These are phyloP conservation scores for Drosophila pruinosa DNA, from an alignment of 1,140 invertebrate species.

Conservation along the genomic window DNA sequence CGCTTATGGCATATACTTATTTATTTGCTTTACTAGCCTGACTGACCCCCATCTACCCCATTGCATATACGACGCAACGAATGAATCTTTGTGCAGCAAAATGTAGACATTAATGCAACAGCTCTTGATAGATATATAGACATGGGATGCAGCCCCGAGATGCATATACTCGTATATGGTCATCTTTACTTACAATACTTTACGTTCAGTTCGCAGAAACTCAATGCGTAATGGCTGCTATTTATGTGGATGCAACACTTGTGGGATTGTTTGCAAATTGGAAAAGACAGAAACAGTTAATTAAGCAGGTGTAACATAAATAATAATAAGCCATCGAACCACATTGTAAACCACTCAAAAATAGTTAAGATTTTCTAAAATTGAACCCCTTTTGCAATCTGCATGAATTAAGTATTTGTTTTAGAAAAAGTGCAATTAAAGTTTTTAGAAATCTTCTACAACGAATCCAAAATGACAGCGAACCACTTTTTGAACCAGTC, in stretches of 20 bases:
- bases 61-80: neutral
- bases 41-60: neutral
- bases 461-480: neutral
- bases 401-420: neutral
- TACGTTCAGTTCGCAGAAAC: neutral
- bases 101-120: neutral
- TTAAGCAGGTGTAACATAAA: too few species aligned
- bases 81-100: neutral
- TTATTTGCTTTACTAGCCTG: neutral
- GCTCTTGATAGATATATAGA: neutral
- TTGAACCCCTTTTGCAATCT: too few species aligned
- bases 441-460: neutral
- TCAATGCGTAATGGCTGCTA: too few species aligned
- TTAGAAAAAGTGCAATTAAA: neutral
- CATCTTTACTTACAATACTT: neutral
- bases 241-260: too few species aligned
- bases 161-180: too few species aligned
- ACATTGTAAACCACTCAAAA: too few species aligned
- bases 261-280: too few species aligned
- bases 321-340: too few species aligned
- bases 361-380: too few species aligned
- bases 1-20: conserved; percentile 1
- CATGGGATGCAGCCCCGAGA: neutral
- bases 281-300: too few species aligned
- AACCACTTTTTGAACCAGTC: neutral